phyloP scores from a whole-genome alignment of 2,113 vertebrate genomes.

The Gavialis gangeticus region DNA sequence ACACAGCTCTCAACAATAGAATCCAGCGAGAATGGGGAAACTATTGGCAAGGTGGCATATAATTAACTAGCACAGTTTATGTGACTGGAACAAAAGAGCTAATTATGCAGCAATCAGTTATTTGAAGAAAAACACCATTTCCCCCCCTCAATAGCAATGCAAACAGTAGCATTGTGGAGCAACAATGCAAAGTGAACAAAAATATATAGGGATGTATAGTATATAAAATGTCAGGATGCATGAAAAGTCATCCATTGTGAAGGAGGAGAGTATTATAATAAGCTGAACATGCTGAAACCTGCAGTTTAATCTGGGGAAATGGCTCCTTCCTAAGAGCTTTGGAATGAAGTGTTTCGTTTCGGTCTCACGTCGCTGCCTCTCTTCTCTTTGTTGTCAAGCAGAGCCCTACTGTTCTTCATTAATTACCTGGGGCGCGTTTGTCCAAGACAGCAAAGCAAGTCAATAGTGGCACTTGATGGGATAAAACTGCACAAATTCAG shows the following conservation, averaged over 20 bases:
- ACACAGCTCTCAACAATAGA: not conserved
- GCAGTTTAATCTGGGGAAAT: not conserved
- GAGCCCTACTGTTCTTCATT: not conserved
- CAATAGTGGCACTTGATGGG: rapidly evolving
- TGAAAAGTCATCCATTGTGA: not conserved
- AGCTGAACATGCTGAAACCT: not conserved
- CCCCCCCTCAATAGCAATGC: not conserved
- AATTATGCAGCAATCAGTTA: not conserved
- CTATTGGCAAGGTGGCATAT: not conserved
- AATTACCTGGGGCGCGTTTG: not conserved
- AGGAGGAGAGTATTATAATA: not conserved
- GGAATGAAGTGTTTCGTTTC: not conserved
- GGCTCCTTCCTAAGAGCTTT: not conserved
- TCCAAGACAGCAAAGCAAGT: not conserved
- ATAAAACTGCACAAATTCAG: not conserved
- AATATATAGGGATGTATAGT: rapidly evolving
- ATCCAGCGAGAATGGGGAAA: not conserved
- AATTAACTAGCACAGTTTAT: not conserved
- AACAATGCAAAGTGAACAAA: not conserved
- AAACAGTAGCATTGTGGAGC: not conserved
- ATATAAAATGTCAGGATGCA: rapidly evolving
- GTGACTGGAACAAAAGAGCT: not conserved
- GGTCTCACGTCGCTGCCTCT: not conserved
- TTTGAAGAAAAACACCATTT: not conserved
- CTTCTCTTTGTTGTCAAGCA: not conserved